Conservation (phyloP, 2,797 vertebrate genomes). For the Mormyrus proboscirostris region DNA sequence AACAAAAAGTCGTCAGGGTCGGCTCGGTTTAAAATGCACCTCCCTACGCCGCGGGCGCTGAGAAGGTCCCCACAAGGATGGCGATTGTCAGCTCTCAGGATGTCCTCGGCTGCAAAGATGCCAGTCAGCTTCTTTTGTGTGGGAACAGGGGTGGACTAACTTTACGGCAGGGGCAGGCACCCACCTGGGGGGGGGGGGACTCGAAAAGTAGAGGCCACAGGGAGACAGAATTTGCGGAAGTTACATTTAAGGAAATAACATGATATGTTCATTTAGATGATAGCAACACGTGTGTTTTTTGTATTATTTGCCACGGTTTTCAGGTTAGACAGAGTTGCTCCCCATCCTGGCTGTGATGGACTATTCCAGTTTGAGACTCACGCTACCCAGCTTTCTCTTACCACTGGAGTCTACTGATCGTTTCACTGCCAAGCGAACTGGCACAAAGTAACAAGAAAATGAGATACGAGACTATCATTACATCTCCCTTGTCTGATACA, state of each 20-base stretch:
- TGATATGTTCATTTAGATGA: neutral
- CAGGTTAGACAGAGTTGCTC: neutral
- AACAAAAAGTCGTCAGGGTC: neutral
- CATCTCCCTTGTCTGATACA: neutral
- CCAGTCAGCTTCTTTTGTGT: neutral
- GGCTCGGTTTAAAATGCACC: constrained; percentile 30
- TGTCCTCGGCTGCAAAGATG: neutral
- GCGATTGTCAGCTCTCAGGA: neutral
- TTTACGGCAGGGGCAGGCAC: neutral
- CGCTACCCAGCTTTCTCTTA: neutral
- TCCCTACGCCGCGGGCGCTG: constrained; percentile 41
- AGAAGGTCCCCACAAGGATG: constrained; percentile 43
- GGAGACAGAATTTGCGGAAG: neutral
- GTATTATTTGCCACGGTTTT: neutral
- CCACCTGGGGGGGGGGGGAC: neutral
- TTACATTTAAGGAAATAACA: neutral
- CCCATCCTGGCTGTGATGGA: neutral
- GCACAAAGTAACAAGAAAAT: neutral
- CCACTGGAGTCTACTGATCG: neutral
- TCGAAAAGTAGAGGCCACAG: neutral
- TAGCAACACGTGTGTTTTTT: neutral
- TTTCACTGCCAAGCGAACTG: neutral
- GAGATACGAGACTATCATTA: neutral
- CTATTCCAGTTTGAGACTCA: neutral
- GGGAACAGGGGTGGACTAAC: neutral